Percentiles rank a stretch among this genome's conserved stretches.
These are phyloP conservation scores for Cliona cf. orientalis DNA, from an alignment of 37 sponge, comb jelly and placozoan genomes.

Conservation along the genomic window DNA sequence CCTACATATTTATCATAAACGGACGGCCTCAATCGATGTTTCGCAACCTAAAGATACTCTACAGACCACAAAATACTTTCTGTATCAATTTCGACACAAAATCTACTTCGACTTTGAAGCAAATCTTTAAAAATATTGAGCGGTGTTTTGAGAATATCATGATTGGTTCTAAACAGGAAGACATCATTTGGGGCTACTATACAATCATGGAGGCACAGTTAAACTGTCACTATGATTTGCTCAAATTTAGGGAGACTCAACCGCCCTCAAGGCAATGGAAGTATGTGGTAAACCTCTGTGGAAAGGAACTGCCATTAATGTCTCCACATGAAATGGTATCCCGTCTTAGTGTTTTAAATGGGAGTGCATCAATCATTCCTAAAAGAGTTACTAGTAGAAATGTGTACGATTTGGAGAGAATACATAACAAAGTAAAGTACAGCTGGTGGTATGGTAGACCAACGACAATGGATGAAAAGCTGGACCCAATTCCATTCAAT, in stretches of 20 bases:
- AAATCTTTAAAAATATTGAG: constrained; percentile 14
- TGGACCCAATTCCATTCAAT: neutral
- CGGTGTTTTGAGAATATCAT: constrained; percentile 27
- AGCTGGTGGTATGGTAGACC: no score
- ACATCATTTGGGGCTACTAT: constrained; percentile 7
- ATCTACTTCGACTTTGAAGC: neutral
- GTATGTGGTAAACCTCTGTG: constrained; percentile 62
- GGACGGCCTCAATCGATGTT: constrained; percentile 17
- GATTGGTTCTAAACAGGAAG: neutral
- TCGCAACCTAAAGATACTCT: constrained; percentile 24
- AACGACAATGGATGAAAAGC: no score
- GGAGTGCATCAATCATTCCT: constrained; percentile 11
- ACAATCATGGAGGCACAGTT: constrained; percentile 40
- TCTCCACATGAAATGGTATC: constrained; percentile 52
- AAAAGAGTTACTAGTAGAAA: no score
- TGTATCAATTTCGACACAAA: constrained; percentile 45
- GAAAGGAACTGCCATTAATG: constrained; percentile 55
- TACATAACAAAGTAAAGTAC: no score
- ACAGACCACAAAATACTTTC: constrained; percentile 40
- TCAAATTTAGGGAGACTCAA: neutral
- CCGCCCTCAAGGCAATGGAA: constrained; percentile 20
- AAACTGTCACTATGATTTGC: constrained; percentile 29
- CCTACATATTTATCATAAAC: constrained; percentile 17
- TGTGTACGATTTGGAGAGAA: no score
- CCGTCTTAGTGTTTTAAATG: constrained; percentile 21